Base-by-base conservation (phyloP, 23 tunicate genomes). In the Trididemnum miniatum region DNA sequence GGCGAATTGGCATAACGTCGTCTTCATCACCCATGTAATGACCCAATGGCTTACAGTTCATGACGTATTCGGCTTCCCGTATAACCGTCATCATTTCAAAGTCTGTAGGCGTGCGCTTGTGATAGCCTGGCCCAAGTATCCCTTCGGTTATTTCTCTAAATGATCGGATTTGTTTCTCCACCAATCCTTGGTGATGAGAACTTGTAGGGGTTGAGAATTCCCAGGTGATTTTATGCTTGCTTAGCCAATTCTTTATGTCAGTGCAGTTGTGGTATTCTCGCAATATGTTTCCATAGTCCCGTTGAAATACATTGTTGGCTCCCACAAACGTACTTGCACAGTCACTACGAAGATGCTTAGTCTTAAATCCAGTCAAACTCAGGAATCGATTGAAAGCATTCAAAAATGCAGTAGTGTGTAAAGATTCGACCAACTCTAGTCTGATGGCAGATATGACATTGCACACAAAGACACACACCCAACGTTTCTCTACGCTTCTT, bases 201-300 rank as follows among this genome's bases (percentile, higher is more conserved):
- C 67, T n/a, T 4, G 67, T 5, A 62, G 67, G 67, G 5, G 67
- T 62, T 62, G 67, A 15, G 22, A 62, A 62, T n/a, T 62, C 29
- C 67, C 67, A 25, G 20, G 5, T 4, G 22, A 62, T n/a, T 62
- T 62, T 26, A 44, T 44, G 9, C 9, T 15, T 9, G 9, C 15
- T 44, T 15, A 44, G 54, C 54, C 12, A 44, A 7, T 44, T 9
- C 12, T 44, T 15, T 7, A 44, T 15, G 15, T 44, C 54, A 7
- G 54, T 9, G 15, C 12, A 44, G 15, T 44, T 15, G 9, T n/a
- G n/a, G n/a, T 9, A 9, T 44, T 44, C 12, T 44, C 54, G 12
- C 54, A 44, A 7, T 7, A 15, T 44, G 54, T 44, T 44, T 62
- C 5, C 5, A 62, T 20, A n/a, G 27, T n/a, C 22, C 22, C 29